Evolutionary conservation across 2,113 vertebrate species (phyloP).

Genomic region (Pipra filicauda): DNA sequence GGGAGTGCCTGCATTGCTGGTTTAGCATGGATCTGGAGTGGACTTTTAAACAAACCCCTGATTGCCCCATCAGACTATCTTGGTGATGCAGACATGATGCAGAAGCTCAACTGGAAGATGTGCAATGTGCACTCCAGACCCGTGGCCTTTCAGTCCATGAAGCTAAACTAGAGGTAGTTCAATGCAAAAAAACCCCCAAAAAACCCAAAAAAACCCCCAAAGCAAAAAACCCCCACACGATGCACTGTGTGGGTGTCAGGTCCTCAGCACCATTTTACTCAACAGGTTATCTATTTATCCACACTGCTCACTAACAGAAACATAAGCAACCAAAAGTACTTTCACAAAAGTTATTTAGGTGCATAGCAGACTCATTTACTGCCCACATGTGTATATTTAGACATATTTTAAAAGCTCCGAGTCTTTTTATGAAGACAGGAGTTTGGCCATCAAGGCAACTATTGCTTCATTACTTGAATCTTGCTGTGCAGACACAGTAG

Average conservation of each 20-base stretch:
- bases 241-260: not conserved
- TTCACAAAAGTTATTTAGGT: not conserved
- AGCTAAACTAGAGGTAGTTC: not conserved
- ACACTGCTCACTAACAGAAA: not conserved
- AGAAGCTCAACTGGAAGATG: not conserved
- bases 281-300: not conserved
- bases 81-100: no score
- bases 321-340: not conserved
- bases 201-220: no score
- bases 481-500: not conserved
- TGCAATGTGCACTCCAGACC: not conserved
- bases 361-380: not conserved
- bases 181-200: not conserved
- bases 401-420: not conserved
- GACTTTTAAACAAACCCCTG: not conserved
- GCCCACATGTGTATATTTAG: not conserved
- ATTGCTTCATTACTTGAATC: not conserved
- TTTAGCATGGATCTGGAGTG: not conserved
- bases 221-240: no score
- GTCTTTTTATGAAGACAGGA: not conserved
- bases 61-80: not conserved
- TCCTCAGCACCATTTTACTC: not conserved
- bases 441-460: not conserved
- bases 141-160: not conserved
- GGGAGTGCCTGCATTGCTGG: not conserved